Base-by-base conservation (phyloP, 1,140 invertebrate genomes). In the Metaphire vulgaris region DNA sequence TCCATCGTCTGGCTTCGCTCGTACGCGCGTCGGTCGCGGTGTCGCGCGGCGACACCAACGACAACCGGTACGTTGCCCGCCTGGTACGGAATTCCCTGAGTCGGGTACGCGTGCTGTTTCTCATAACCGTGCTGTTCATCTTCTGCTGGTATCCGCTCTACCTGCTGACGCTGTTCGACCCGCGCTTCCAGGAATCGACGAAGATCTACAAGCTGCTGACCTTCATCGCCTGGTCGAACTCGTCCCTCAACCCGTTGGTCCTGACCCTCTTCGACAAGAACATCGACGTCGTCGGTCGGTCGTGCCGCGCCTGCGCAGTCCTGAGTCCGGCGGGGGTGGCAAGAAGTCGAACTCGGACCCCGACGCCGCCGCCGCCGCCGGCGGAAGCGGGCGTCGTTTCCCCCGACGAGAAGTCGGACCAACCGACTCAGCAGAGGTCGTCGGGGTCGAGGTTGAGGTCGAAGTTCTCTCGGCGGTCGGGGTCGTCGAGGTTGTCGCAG, bases 121-220 rank as follows among this genome's bases (percentile, higher is more conserved):
- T 82, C 14, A 82, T 83, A 26, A 80, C 80, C 0, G 75, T 82
- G 12, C 76, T 81, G 14, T 85, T 83, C 76, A 79, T 84, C 15
- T 33, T 85, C 12, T 85, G 84, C 72, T 86, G 85, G 85, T 86
- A 85, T 75, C 85, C 85, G 26, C 79, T 85, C 30, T 86, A 85
- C 77, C 76, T 84, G 2, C 79, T 86, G 15, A 83, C 84, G 32
- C 31, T 86, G n/a, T 79, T 84, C 33, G 85, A 86, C 75, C 79
- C 81, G 28, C 77, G 82, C 71, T 85, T 84, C 75, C 79, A 79
- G 68, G 80, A 82, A 28, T 82, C 83, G 14, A 80, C 81, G 30
- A 84, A 83, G 78, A 79, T 85, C 6, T 86, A 86, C 80, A 83
- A 83, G 77, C 78, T 83, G 1, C 83, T 86, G 72, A 84, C 84